Evolutionary conservation across 2,113 vertebrate species (phyloP).

Genomic region (Abramis brama): DNA sequence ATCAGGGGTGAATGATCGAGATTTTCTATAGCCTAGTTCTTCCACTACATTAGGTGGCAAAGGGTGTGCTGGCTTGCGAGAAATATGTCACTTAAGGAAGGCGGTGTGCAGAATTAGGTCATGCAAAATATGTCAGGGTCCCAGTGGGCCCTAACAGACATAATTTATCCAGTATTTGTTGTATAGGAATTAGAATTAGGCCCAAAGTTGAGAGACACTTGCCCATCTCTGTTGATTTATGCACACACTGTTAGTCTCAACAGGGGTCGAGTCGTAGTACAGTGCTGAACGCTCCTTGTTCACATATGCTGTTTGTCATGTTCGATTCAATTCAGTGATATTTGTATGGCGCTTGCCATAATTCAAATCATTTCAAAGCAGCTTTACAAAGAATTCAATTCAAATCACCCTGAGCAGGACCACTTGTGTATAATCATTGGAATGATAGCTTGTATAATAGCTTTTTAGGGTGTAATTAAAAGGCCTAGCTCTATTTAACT

Average conservation of each 20-base stretch:
- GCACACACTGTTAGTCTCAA: background rate
- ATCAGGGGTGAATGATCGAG: conserved; percentile 4
- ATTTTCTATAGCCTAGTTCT: conserved; percentile 43
- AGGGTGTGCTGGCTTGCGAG: conserved; percentile 42
- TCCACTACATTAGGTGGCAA: conserved; percentile 53
- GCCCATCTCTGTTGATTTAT: conserved; percentile 77
- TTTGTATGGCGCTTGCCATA: background rate
- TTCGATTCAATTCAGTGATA: background rate
- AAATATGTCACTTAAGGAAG: conserved; percentile 66
- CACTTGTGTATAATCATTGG: conserved; percentile 29
- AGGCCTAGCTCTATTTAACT: background rate
- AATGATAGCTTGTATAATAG: conserved; percentile 16
- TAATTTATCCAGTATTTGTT: conserved; percentile 75
- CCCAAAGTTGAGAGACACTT: conserved; percentile 72
- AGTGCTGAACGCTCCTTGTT: background rate
- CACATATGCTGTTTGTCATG: conserved; percentile 8
- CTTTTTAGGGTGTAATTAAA: background rate
- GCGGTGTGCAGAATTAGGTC: conserved; percentile 72
- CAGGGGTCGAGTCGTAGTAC: background rate
- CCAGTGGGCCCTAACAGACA: conserved; percentile 56
- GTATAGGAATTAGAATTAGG: conserved; percentile 69
- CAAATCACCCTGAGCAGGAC: conserved; percentile 5
- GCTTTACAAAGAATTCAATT: conserved; percentile 38
- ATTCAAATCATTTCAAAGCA: background rate
- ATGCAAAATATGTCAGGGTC: conserved; percentile 71